phyloP scores from a whole-genome alignment of 2,113 vertebrate genomes.

The Geococcyx californianus region DNA sequence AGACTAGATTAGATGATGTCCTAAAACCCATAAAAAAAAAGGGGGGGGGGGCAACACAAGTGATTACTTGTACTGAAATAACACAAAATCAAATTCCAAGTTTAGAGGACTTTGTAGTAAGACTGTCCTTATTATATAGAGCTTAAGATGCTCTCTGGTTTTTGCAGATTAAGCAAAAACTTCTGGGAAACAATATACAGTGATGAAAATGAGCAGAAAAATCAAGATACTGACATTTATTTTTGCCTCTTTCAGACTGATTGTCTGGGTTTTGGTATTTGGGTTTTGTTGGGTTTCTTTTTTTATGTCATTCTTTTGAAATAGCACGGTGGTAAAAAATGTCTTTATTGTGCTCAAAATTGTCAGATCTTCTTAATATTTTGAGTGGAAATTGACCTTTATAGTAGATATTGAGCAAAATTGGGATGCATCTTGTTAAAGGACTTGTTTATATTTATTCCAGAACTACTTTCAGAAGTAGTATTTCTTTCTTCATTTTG shows the following conservation, averaged over 20 bases:
- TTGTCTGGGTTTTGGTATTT: neutral
- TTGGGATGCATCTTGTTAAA: neutral
- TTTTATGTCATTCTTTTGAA: neutral
- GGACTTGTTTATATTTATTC: neutral
- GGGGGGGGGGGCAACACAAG: neutral
- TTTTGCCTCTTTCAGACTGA: neutral
- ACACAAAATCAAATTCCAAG: neutral
- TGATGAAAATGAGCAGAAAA: neutral
- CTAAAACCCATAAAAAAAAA: neutral
- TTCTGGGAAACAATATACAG: neutral
- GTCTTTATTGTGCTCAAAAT: neutral
- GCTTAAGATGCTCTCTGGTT: neutral
- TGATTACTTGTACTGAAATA: neutral
- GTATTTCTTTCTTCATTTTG: neutral
- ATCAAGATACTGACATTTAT: neutral
- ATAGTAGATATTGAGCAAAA: neutral
- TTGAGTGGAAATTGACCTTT: neutral
- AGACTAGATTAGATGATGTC: neutral
- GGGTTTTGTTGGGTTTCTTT: neutral
- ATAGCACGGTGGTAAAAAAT: neutral
- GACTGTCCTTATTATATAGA: neutral
- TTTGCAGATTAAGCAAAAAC: neutral
- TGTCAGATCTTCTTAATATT: neutral
- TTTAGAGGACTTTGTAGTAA: neutral
- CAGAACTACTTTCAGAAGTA: neutral